Conservation (phyloP, 30 jellyfish, hydroid and myxozoan species). For the Chironex yamaguchii region DNA sequence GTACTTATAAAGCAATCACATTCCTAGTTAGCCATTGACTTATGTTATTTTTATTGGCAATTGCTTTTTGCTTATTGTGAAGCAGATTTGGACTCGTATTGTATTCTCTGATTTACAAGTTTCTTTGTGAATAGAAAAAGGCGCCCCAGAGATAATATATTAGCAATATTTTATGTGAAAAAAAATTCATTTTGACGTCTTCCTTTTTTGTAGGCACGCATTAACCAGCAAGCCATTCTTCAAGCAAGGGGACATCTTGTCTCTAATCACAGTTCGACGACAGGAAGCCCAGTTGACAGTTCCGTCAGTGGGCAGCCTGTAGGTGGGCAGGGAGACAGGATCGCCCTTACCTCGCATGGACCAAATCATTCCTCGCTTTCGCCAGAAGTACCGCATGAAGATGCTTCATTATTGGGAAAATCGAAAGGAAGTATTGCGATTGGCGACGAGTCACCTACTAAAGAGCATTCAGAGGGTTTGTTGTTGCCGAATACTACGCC, state of each 20-base stretch:
- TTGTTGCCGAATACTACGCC: not conserved
- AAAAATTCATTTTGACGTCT: too few species aligned
- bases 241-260: constrained; percentile 20
- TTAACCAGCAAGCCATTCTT: constrained; percentile 91
- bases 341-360: not conserved
- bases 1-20: too few species aligned
- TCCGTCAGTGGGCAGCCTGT: not conserved
- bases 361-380: not conserved
- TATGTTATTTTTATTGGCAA: too few species aligned
- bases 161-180: too few species aligned
- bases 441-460: not conserved
- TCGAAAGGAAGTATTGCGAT: too few species aligned
- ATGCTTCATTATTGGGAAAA: not conserved
- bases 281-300: not conserved
- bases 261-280: not conserved
- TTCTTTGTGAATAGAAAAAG: too few species aligned
- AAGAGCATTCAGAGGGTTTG: not conserved
- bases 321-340: not conserved
- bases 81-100: too few species aligned
- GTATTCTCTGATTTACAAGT: too few species aligned
- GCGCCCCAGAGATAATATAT: too few species aligned
- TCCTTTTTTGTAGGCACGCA: constrained; percentile 86
- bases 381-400: not conserved
- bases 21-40: too few species aligned
- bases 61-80: too few species aligned